Evolutionary conservation across 2,797 vertebrate species (phyloP).

Genomic region (Mormyrops attenuatus): DNA sequence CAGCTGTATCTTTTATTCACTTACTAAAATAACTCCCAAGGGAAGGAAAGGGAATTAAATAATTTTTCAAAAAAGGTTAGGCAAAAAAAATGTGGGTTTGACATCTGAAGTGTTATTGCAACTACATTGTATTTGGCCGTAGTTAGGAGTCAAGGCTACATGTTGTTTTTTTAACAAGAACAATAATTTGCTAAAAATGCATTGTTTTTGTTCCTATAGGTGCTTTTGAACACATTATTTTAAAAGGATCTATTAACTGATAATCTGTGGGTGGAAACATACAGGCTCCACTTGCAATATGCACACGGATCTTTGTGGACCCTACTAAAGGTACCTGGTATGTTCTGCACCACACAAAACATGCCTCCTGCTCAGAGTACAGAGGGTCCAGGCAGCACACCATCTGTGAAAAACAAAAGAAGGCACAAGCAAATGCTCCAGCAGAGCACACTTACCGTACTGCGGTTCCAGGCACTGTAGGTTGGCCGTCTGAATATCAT

Average conservation of each 20-base stretch:
- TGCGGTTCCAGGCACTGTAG: slow-evolving; percentile 67
- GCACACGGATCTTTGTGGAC: neutral
- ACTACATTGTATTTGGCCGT: neutral
- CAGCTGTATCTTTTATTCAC: neutral
- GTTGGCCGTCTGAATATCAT: slow-evolving; percentile 52
- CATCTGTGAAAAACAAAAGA: neutral
- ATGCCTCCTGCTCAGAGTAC: neutral
- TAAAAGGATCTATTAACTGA: neutral
- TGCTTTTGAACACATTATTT: neutral
- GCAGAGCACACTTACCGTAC: slow-evolving; percentile 48
- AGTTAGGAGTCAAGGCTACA: neutral
- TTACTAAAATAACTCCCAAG: neutral
- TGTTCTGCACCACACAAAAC: neutral
- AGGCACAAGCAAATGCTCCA: neutral
- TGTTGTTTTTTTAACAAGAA: neutral
- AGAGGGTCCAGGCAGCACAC: neutral
- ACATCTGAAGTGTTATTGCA: neutral
- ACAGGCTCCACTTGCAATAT: neutral
- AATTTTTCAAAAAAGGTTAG: neutral
- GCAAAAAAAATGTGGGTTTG: neutral
- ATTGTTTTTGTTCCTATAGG: neutral
- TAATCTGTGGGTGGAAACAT: neutral
- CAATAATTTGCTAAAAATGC: neutral
- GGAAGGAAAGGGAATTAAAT: neutral
- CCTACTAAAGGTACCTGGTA: neutral